Evolutionary conservation across 2,797 vertebrate genomes (phyloP), one percentile per base, ranked within the genome.

Genomic region (Hydrolagus colliei): DNA sequence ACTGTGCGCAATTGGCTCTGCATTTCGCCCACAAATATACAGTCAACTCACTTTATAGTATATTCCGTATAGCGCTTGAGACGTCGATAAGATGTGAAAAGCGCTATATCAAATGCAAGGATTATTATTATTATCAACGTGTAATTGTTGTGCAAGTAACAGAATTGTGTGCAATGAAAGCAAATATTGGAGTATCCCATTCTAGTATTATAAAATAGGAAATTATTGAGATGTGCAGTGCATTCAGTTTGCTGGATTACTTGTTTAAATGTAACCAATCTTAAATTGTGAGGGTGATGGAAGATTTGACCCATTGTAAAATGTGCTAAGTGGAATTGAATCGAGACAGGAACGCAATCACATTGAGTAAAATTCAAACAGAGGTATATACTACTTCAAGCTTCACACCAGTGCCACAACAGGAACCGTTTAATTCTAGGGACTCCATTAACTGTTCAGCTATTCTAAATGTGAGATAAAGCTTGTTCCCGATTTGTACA

Each of bases 401-500:
- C 32, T 80, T 65, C 61, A 80, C 11, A 65, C 12, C 65, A 52
- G 27, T 22, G 5, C 22, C 14, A 61, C 62, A 32, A 52, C 12
- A 79, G 77, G 61, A 32, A 22, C n/a, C 8, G 2, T 80, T 80
- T 80, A 65, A 80, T 80, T 65, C n/a, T 11, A 61, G 61, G 6
- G 22, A 65, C 78, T 32, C 13, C 16, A 14, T 80, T 67, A 65
- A 63, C 22, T 27, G 32, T 79, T 6, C 5, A 32, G 27, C 10
- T 80, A 65, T 65, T 63, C 65, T 80, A 61, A 65, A 80, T 80
- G 62, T 4, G 67, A 84, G 90, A 91, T 92, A 90, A 92, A 87
- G 91, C 91, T 89, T 88, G 87, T 88, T 86, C 87, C 87, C 89
- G 89, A 91, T 91, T 92, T 90, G 86, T 88, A 88, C 90, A 90